Evolutionary conservation across 2,113 vertebrate genomes (phyloP), one percentile per base, ranked within the genome.

Genomic region (Laterallus jamaicensis): DNA sequence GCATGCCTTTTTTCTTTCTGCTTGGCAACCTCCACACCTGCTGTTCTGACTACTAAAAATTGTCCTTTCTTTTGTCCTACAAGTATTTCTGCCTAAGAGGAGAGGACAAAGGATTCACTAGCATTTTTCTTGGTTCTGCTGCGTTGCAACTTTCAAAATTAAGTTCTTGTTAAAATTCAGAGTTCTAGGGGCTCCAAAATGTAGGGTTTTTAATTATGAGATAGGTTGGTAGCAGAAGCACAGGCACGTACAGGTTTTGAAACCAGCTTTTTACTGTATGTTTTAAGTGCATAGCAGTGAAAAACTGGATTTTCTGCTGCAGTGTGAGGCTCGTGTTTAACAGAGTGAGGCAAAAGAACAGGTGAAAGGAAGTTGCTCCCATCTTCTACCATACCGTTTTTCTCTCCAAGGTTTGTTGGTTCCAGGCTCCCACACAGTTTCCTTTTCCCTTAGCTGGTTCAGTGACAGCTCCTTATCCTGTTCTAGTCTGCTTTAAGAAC

Each of bases 21-120:
- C 90, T 89, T 78, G 67, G 83, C 93, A 92, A 71, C 88, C 92
- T 96, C 91, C 94, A 86, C 78, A 95, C 86, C 91, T 91, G 81
- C 93, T 94, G 92, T 91, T 92, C 94, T 75, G 40, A 73, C 75
- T 90, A 37, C 90, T 96, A 88, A 94, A 93, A 96, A 90, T 88
- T 90, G 69, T 83, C 42, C 74, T 49, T 82, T 68, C 74, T 88
- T 95, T 94, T 76, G 62, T 92, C 63, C 90, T 78, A 50, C n/a
- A 28, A 67, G 50, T 75, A 58, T 85, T 93, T 55, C 74, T 92
- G 58, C 63, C 22, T 60, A 24, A 29, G 55, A 73, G 26, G 58
- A 63, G 52, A 85, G 78, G 67, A 70, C 62, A 93, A 86, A 95
- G 64, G n/a, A 47, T 52, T 83, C 59, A 31, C 25, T 63, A 44